These are phyloP conservation scores for Caenorhabditis sulstoni DNA, from an alignment of 2,888 invertebrate genomes.

Conservation along the genomic window DNA sequence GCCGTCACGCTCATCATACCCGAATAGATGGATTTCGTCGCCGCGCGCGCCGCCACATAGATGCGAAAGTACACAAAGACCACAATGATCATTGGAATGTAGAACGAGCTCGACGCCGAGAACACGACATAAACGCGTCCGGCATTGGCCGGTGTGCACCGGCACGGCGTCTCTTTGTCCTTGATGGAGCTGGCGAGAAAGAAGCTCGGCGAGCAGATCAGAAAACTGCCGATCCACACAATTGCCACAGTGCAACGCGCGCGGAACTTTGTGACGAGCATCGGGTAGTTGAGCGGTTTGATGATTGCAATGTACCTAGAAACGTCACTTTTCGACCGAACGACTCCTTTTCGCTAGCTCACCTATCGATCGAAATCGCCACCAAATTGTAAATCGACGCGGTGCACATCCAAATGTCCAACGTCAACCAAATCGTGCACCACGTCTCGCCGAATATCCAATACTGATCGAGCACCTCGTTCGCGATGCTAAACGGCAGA, in stretches of 20 bases:
- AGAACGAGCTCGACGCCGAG: conserved; percentile 94
- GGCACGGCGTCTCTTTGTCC: conserved; percentile 81
- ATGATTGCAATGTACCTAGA: conserved; percentile 92
- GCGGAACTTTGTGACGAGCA: conserved; percentile 85
- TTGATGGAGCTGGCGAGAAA: conserved; percentile 81
- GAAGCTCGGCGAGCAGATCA: conserved; percentile 96
- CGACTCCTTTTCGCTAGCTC: neutral
- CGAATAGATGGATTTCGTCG: conserved; percentile 79
- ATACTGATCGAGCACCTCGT: conserved; percentile 88
- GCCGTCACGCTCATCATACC: conserved; percentile 72
- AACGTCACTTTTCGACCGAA: neutral
- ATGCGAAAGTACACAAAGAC: conserved; percentile 98
- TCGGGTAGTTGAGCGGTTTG: conserved; percentile 94
- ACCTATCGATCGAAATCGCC: conserved; percentile 90
- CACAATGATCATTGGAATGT: conserved; percentile 97
- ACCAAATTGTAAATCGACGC: conserved; percentile 96
- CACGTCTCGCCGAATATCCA: conserved; percentile 97
- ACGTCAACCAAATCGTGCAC: conserved; percentile 92
- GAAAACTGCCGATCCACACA: conserved; percentile 96
- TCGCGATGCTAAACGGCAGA: conserved; percentile 94
- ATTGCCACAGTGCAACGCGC: conserved; percentile 82
- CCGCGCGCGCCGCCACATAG: conserved; percentile 88
- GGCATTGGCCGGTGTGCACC: conserved; percentile 92
- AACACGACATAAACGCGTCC: conserved; percentile 90
- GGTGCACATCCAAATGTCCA: conserved; percentile 99